Conservation (phyloP, 1,140 invertebrate genomes). For the Aphelinus certus region DNA sequence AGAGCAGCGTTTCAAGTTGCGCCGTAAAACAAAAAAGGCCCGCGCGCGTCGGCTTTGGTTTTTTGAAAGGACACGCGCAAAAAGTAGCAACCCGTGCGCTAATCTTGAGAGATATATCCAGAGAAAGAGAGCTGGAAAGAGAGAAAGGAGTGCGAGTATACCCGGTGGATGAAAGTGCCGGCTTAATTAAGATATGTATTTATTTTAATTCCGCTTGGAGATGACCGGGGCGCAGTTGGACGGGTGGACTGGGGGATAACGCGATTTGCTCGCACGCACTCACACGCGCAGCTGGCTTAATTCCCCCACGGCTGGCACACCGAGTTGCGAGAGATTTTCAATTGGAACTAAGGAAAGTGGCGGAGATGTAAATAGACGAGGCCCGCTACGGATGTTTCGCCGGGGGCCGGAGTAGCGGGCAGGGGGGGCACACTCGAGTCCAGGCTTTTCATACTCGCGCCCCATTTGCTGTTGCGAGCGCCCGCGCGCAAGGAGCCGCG, state of each 20-base stretch:
- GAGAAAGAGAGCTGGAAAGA: conserved; percentile 13
- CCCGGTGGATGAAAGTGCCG: conserved; percentile 50
- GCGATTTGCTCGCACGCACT: conserved; percentile 60
- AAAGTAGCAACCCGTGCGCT: conserved; percentile 13
- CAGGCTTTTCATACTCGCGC: conserved; percentile 20
- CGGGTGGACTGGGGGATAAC: conserved; percentile 55
- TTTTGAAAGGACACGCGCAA: conserved; percentile 8
- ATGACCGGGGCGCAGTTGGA: conserved; percentile 31
- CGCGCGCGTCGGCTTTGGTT: background rate
- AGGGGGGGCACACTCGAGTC: too few species aligned
- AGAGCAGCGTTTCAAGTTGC: conserved; percentile 15
- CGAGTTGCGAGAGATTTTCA: conserved; percentile 56
- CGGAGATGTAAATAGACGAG: conserved; percentile 55
- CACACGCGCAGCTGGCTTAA: conserved; percentile 47
- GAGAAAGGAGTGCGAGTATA: conserved; percentile 33
- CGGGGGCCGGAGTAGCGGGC: background rate
- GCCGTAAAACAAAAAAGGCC: background rate
- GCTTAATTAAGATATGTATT: conserved; percentile 67
- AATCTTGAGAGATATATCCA: conserved; percentile 35
- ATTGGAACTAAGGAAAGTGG: conserved; percentile 58
- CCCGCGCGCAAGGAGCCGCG: conserved; percentile 34
- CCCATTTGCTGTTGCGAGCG: conserved; percentile 41
- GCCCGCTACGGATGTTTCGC: conserved; percentile 42
- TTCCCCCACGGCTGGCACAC: background rate
- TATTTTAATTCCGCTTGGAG: conserved; percentile 60